A percentile compares a stretch with the other conserved stretches of the same genome.
These are phyloP conservation scores for Pongo pygmaeus DNA, from an alignment of 2,113 vertebrate genomes.

Conservation along the genomic window DNA sequence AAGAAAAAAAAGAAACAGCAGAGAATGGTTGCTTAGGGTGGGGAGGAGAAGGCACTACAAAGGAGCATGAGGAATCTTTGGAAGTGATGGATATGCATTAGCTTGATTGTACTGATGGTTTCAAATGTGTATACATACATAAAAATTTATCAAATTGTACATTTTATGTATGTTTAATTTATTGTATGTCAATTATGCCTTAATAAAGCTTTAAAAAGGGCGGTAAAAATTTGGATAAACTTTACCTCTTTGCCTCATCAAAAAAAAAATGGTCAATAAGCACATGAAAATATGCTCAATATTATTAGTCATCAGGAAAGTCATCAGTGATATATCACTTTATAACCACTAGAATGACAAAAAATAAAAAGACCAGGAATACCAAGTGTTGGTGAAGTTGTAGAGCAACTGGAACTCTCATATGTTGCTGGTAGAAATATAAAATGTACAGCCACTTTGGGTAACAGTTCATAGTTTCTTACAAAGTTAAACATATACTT, in stretches of 20 bases:
- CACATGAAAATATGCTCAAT: background rate
- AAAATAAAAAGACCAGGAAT: background rate
- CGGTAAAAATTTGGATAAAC: conserved; percentile 1
- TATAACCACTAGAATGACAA: background rate
- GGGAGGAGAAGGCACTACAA: background rate
- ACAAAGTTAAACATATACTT: background rate
- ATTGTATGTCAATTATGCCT: background rate
- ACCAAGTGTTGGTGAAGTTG: background rate
- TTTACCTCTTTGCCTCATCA: background rate
- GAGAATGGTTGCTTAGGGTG: background rate
- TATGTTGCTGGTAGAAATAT: background rate
- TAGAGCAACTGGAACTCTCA: background rate
- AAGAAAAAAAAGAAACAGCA: no score
- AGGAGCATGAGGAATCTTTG: background rate
- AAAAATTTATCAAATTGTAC: background rate
- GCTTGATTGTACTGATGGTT: background rate
- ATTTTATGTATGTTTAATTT: background rate
- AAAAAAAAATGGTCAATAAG: background rate
- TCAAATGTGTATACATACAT: background rate
- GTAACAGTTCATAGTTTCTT: background rate
- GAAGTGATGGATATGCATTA: background rate
- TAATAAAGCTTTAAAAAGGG: background rate
- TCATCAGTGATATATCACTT: background rate
- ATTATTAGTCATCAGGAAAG: conserved; percentile 8
- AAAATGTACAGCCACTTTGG: background rate